These are phyloP conservation scores for Cremastobaeus sp. DNA, from an alignment of 2,888 invertebrate species.

Conservation along the genomic window DNA sequence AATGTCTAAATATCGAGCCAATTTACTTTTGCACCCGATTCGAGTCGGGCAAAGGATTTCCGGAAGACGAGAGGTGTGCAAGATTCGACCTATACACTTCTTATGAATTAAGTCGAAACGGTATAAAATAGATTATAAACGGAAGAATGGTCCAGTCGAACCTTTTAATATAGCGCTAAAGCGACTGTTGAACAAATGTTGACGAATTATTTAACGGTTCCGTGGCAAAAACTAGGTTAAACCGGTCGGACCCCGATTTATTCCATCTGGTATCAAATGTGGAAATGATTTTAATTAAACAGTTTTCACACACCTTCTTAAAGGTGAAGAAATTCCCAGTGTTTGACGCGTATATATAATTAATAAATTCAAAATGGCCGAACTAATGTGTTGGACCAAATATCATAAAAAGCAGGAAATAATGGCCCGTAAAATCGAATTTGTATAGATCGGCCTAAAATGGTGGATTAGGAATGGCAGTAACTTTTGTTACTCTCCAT, in stretches of 20 bases:
- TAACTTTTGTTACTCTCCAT: slow-evolving; percentile 3
- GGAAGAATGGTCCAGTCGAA: too few species aligned
- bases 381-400: slow-evolving; percentile 6
- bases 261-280: too few species aligned
- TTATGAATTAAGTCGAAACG: slow-evolving; percentile 33
- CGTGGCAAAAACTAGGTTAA: too few species aligned
- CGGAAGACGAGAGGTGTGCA: slow-evolving; percentile 38
- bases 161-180: too few species aligned
- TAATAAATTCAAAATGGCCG: slow-evolving; percentile 43
- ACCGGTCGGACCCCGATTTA: too few species aligned
- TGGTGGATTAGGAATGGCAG: slow-evolving; percentile 35
- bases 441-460: slow-evolving; percentile 32
- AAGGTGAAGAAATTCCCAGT: background rate
- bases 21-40: slow-evolving; percentile 38
- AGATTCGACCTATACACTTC: slow-evolving; percentile 36
- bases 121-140: too few species aligned
- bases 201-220: too few species aligned
- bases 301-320: background rate
- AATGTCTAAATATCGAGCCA: slow-evolving; percentile 63
- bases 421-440: slow-evolving; percentile 37
- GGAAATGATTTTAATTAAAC: too few species aligned
- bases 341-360: slow-evolving; percentile 1
- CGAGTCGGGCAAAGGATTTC: slow-evolving; percentile 34
- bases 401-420: slow-evolving; percentile 31
- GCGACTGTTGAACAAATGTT: too few species aligned